These are phyloP conservation scores for Drosophila tristis DNA, from an alignment of 1,140 invertebrate species.

Conservation along the genomic window DNA sequence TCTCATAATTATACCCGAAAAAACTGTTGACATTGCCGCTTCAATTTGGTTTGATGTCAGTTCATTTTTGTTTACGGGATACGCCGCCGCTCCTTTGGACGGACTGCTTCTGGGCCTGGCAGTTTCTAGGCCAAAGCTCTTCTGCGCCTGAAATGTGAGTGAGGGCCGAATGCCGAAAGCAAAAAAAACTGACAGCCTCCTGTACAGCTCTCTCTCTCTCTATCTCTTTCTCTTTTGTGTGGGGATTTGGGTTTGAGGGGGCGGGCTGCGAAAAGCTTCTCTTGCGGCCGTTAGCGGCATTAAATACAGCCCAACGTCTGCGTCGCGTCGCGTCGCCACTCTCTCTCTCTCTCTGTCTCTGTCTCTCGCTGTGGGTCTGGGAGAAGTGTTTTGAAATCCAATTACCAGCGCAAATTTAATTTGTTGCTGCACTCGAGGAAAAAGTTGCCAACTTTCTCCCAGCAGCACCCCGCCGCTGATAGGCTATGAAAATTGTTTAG, in stretches of 20 bases:
- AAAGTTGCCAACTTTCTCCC: conserved; percentile 68
- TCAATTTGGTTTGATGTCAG: conserved; percentile 69
- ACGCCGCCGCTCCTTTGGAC: conserved; percentile 39
- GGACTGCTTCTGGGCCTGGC: conserved; percentile 38
- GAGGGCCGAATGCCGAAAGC: conserved; percentile 36
- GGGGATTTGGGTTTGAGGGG: conserved; percentile 3
- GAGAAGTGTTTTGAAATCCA: conserved; percentile 81
- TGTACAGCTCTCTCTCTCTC: conserved; percentile 49
- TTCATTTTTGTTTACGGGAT: conserved; percentile 74
- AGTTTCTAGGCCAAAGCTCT: conserved; percentile 80
- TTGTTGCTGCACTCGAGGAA: conserved; percentile 81
- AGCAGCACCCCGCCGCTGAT: conserved; percentile 53
- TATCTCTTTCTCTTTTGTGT: conserved; percentile 18
- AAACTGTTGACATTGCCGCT: conserved; percentile 68
- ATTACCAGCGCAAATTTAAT: conserved; percentile 82
- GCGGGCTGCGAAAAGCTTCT: conserved; percentile 60
- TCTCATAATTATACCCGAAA: conserved; percentile 56
- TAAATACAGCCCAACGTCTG: conserved; percentile 71
- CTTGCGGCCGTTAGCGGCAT: conserved; percentile 74
- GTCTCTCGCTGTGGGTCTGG: conserved; percentile 14
- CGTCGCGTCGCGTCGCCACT: conserved; percentile 1
- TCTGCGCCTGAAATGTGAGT: conserved; percentile 9
- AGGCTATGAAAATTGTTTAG: conserved; percentile 81
- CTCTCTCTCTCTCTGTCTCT: too few species aligned
- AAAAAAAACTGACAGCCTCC: conserved; percentile 55